Percentiles rank a stretch among this genome's conserved stretches.
Evolutionary conservation across 2,113 vertebrate species (phyloP).

Genomic region (Melierax canorus): DNA sequence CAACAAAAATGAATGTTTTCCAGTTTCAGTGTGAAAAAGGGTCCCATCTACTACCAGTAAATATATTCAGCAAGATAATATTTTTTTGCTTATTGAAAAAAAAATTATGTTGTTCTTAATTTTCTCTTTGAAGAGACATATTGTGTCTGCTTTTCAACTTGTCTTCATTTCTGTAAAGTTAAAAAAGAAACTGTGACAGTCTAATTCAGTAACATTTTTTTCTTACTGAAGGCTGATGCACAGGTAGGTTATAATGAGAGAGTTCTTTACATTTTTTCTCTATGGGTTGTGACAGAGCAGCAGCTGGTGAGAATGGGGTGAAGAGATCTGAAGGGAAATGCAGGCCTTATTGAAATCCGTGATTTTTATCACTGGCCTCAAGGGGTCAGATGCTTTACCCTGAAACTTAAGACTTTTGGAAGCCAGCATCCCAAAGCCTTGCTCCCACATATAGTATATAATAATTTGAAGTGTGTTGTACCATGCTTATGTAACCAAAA

Average conservation of each 20-base stretch:
- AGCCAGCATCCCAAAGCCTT: neutral
- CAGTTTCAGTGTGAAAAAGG: neutral
- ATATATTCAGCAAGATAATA: neutral
- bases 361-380: neutral
- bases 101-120: neutral
- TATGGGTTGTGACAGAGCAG: rapidly evolving
- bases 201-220: neutral
- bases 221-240: neutral
- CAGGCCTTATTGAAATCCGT: neutral
- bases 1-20: neutral
- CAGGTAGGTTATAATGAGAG: neutral
- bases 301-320: neutral
- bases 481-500: neutral
- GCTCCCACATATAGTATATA: neutral
- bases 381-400: neutral
- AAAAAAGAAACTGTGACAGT: neutral
- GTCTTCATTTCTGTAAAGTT: neutral
- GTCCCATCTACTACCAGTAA: neutral
- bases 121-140: neutral
- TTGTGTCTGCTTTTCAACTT: neutral
- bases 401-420: neutral
- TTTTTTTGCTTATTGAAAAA: neutral
- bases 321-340: neutral
- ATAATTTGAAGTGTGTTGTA: neutral
- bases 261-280: neutral